Evolutionary conservation across 30 jellyfish, hydroid and myxozoan species (phyloP).

Genomic region (Calvadosia cruxmelitensis): DNA sequence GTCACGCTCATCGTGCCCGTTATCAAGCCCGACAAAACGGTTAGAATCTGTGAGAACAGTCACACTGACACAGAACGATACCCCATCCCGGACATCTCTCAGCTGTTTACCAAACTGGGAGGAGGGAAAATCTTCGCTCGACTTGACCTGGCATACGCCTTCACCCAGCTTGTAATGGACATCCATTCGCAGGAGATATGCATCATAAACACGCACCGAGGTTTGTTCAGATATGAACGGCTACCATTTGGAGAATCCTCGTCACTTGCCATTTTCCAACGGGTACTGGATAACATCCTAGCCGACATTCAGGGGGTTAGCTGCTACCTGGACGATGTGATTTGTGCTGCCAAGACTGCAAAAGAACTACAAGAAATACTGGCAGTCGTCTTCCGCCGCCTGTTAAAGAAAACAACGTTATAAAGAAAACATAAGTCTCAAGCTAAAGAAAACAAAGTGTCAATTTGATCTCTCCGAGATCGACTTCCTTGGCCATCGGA

Average conservation of each 20-base stretch:
- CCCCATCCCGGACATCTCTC: slow-evolving; percentile 33
- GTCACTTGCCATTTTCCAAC: slow-evolving; percentile 43
- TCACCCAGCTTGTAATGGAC: slow-evolving; percentile 28
- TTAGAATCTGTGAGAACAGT: slow-evolving; percentile 25
- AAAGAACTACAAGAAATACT: too few species aligned
- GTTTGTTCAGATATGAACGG: too few species aligned
- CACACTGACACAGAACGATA: slow-evolving; percentile 29
- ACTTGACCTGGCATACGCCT: slow-evolving; percentile 43
- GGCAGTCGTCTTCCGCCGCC: slow-evolving; percentile 10
- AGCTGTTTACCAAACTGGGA: slow-evolving; percentile 18
- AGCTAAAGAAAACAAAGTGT: slow-evolving; percentile 7
- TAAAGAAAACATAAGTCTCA: neutral
- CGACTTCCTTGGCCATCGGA: slow-evolving; percentile 25
- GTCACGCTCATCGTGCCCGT: slow-evolving; percentile 25
- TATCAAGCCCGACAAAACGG: slow-evolving; percentile 26
- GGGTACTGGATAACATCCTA: slow-evolving; percentile 38
- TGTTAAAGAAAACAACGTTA: too few species aligned
- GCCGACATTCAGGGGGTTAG: slow-evolving; percentile 23
- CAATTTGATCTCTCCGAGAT: slow-evolving; percentile 6
- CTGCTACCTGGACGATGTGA: slow-evolving; percentile 33
- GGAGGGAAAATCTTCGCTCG: slow-evolving; percentile 41
- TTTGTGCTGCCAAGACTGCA: too few species aligned
- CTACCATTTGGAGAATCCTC: slow-evolving; percentile 39
- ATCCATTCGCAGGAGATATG: slow-evolving; percentile 3
- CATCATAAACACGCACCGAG: slow-evolving; percentile 43